phyloP scores from a whole-genome alignment of 2,797 vertebrate genomes.

The Danio aesculapii region DNA sequence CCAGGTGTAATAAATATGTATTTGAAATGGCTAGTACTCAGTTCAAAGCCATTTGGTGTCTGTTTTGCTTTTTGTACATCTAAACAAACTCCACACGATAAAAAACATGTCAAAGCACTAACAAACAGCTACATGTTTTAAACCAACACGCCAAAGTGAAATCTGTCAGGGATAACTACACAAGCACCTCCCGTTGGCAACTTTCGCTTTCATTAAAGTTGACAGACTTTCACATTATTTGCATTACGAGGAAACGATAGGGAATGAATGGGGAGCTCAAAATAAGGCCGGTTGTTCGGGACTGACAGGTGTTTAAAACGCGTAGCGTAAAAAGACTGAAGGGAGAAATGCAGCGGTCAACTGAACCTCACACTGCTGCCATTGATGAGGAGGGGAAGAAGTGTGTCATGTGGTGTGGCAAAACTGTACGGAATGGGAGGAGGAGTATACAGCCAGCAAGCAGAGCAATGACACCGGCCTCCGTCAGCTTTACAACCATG shows the following conservation, averaged over 20 bases:
- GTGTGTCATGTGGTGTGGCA: constrained; percentile 35
- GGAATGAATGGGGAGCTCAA: neutral
- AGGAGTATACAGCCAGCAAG: constrained; percentile 5
- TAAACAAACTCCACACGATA: too few relatives aligned
- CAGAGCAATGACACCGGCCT: constrained; percentile 35
- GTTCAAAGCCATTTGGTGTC: neutral
- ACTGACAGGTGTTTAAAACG: constrained; percentile 17
- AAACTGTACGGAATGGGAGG: constrained; percentile 21
- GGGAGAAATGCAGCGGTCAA: constrained; percentile 11
- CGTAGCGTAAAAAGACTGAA: neutral
- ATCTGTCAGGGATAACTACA: neutral
- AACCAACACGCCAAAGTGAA: neutral
- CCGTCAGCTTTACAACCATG: neutral
- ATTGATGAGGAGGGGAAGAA: constrained; percentile 44
- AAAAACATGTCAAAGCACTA: neutral
- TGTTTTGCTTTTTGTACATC: neutral
- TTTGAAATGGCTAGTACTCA: neutral
- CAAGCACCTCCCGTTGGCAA: neutral
- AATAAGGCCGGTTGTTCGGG: neutral
- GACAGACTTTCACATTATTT: neutral
- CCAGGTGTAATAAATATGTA: neutral
- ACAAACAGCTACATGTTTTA: neutral
- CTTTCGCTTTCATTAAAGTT: constrained; percentile 31
- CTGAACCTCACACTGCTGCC: constrained; percentile 21
- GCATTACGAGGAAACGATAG: neutral